Percentiles rank a stretch among this genome's conserved stretches.
These are phyloP conservation scores for Barypeithes pellucidus DNA, from an alignment of 2,888 invertebrate species.

Conservation along the genomic window DNA sequence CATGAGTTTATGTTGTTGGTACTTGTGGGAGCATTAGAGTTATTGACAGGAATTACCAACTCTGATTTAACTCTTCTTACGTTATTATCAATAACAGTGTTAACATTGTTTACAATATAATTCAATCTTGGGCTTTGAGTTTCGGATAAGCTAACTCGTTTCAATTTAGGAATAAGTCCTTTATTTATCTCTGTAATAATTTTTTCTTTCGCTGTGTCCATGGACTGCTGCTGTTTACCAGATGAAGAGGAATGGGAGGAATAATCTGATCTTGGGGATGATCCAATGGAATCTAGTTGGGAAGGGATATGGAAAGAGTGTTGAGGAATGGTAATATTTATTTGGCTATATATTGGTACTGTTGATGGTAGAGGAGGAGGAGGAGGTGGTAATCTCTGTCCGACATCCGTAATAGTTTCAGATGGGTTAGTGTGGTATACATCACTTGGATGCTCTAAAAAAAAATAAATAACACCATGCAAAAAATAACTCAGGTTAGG, in stretches of 20 bases:
- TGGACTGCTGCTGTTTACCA: slow-evolving; percentile 45
- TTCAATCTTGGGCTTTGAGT: slow-evolving; percentile 58
- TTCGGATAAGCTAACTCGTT: slow-evolving; percentile 56
- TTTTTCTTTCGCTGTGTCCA: slow-evolving; percentile 59
- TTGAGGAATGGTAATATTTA: slow-evolving; percentile 62
- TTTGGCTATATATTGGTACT: slow-evolving; percentile 60
- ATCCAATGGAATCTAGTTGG: slow-evolving; percentile 62
- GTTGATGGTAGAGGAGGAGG: slow-evolving; percentile 55
- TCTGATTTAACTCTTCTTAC: slow-evolving; percentile 57
- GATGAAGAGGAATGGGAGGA: slow-evolving; percentile 62
- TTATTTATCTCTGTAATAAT: slow-evolving; percentile 58
- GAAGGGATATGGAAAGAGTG: slow-evolving; percentile 57
- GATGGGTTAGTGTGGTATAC: slow-evolving; percentile 56
- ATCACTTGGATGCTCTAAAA: slow-evolving; percentile 66
- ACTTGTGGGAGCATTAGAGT: background rate
- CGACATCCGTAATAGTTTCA: slow-evolving; percentile 56
- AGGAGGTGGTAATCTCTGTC: slow-evolving; percentile 58
- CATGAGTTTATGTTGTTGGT: background rate
- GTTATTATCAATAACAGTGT: slow-evolving; percentile 51
- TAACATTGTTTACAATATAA: slow-evolving; percentile 56
- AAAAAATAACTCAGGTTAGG: slow-evolving; percentile 37
- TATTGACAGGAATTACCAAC: slow-evolving; percentile 55
- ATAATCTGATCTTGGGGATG: slow-evolving; percentile 62
- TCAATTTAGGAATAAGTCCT: slow-evolving; percentile 57
- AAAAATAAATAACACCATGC: slow-evolving; percentile 37